Evolutionary conservation across 2,888 invertebrate genomes (phyloP).

Genomic region (Strigamia transsilvanica): DNA sequence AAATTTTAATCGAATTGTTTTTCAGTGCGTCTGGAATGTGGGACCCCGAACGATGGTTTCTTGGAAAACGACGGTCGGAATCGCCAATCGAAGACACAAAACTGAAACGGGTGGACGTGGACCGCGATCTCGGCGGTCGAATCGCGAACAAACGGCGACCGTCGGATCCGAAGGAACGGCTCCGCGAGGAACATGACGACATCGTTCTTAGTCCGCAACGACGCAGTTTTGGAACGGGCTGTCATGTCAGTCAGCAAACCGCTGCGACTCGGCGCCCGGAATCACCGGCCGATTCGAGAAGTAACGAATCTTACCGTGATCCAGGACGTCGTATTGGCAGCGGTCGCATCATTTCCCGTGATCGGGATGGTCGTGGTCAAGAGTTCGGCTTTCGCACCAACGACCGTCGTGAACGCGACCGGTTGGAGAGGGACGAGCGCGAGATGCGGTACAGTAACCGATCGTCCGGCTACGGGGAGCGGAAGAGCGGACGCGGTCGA

Average conservation of each 20-base stretch:
- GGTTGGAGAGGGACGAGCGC: slow-evolving; percentile 59
- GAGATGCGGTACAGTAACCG: slow-evolving; percentile 58
- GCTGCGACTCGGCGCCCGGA: slow-evolving; percentile 57
- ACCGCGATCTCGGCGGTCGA: slow-evolving; percentile 59
- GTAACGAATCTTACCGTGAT: slow-evolving; percentile 56
- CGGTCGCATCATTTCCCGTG: slow-evolving; percentile 79
- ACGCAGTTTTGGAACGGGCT: slow-evolving; percentile 85
- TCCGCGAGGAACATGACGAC: slow-evolving; percentile 83
- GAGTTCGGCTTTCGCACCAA: slow-evolving; percentile 57
- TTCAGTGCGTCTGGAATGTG: slow-evolving; percentile 63
- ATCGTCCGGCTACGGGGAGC: slow-evolving; percentile 56
- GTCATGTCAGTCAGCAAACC: slow-evolving; percentile 74
- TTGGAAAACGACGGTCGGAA: slow-evolving; percentile 59
- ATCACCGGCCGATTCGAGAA: slow-evolving; percentile 57
- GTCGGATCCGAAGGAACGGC: slow-evolving; percentile 70
- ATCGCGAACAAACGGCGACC: slow-evolving; percentile 60
- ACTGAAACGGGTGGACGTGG: slow-evolving; percentile 59
- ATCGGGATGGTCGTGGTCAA: slow-evolving; percentile 66
- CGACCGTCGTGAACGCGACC: slow-evolving; percentile 57
- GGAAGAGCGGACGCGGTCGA: slow-evolving; percentile 57
- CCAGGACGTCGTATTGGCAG: slow-evolving; percentile 76
- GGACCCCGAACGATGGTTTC: slow-evolving; percentile 68
- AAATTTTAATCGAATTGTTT: background rate
- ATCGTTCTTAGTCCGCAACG: slow-evolving; percentile 87
- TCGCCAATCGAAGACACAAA: slow-evolving; percentile 59